A percentile compares a stretch with the other conserved stretches of the same genome.
These are phyloP conservation scores for Capra hircus DNA, from an alignment of 2,113 vertebrate species.

Conservation along the genomic window DNA sequence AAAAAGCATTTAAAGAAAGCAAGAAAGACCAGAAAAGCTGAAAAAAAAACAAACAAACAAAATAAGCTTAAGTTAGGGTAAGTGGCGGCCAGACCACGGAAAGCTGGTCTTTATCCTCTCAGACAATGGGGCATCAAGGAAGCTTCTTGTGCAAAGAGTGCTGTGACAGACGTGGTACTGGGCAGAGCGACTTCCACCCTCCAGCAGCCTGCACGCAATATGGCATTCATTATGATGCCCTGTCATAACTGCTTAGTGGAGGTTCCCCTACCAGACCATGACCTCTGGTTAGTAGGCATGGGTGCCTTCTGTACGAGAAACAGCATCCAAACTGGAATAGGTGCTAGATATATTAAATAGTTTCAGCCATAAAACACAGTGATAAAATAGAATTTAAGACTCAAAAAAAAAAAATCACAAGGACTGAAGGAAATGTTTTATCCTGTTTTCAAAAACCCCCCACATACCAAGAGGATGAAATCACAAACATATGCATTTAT, in stretches of 20 bases:
- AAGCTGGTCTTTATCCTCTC: neutral
- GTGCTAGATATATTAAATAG: neutral
- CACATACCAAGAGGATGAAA: neutral
- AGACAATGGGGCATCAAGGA: neutral
- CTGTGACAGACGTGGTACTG: accelerated
- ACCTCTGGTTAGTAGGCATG: neutral
- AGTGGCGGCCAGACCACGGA: neutral
- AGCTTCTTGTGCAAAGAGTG: neutral
- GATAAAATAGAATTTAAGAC: neutral
- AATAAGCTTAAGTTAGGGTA: neutral
- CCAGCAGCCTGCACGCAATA: accelerated
- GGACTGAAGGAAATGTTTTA: neutral
- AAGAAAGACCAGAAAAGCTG: neutral
- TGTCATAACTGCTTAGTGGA: neutral
- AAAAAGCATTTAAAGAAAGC: neutral
- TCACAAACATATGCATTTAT: neutral
- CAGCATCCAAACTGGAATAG: neutral
- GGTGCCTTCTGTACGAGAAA: neutral
- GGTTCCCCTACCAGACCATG: neutral
- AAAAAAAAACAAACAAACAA: too few relatives aligned
- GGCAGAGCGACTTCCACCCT: neutral
- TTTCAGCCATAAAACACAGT: neutral
- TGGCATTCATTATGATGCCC: accelerated
- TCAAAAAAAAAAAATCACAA: neutral
- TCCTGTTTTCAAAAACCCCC: neutral